phyloP scores from a whole-genome alignment of 2,113 vertebrate species.

The Plotosus lineatus region DNA sequence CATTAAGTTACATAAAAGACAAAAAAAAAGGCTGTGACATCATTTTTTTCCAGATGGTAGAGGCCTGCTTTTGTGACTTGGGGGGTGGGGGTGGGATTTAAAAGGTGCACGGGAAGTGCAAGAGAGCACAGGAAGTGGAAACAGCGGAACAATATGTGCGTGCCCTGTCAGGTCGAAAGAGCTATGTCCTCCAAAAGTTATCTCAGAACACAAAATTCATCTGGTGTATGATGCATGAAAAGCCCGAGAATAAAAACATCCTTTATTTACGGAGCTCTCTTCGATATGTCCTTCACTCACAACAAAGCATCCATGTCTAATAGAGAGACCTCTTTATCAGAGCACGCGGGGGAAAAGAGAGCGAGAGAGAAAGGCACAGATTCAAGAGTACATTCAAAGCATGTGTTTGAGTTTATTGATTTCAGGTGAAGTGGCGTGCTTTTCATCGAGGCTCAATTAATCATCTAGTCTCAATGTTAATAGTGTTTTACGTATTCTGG shows the following conservation, averaged over 20 bases:
- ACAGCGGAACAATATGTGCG: not conserved
- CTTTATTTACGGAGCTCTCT: slow-evolving; percentile 35
- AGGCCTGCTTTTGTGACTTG: slow-evolving; percentile 21
- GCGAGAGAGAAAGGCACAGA: not conserved
- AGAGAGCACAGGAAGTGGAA: slow-evolving; percentile 19
- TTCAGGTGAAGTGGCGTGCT: slow-evolving; percentile 48
- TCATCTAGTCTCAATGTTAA: slow-evolving; percentile 46
- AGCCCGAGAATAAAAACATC: slow-evolving; percentile 36
- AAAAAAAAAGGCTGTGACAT: slow-evolving; percentile 42
- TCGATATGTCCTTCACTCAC: slow-evolving; percentile 43
- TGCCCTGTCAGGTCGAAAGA: slow-evolving; percentile 22
- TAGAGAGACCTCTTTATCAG: slow-evolving; percentile 30
- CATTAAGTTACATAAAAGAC: slow-evolving; percentile 50
- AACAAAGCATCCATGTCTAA: slow-evolving; percentile 51
- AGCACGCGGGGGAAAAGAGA: not conserved
- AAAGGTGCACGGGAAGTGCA: slow-evolving; percentile 45
- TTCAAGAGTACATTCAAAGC: slow-evolving; percentile 33
- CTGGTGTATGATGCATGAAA: slow-evolving; percentile 12
- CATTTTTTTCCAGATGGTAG: slow-evolving; percentile 41
- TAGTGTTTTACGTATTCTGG: slow-evolving; percentile 36
- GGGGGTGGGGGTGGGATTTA: no score
- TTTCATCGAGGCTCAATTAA: slow-evolving; percentile 47
- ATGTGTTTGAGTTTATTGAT: slow-evolving; percentile 51
- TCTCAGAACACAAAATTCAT: slow-evolving; percentile 42
- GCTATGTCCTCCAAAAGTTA: slow-evolving; percentile 49